Base-by-base conservation (phyloP, 2,888 invertebrate species). In the Temnothorax ravouxi region DNA sequence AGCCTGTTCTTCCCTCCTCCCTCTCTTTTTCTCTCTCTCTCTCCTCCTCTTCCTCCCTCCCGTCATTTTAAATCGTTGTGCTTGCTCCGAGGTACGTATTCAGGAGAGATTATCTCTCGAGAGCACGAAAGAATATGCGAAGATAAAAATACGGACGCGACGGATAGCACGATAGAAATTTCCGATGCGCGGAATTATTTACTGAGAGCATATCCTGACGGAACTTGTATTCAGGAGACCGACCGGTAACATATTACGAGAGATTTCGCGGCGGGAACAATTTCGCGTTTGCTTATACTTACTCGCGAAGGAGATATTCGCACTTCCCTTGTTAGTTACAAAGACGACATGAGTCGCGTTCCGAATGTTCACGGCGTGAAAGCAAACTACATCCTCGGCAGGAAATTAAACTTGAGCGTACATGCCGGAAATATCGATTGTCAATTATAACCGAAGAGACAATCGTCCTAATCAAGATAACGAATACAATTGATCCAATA, bases 51-150 rank as follows among this genome's bases (percentile, higher is more conserved):
- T 34, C 44, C 21, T 71, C 66, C 56, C 67, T 38, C 67, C 66
- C 72, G 50, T 77, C 72, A 61, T 74, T 88, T 89, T 75, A 89
- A 89, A 89, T 86, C 83, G 74, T 80, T 84, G 80, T 83, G 59
- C 74, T 64, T 66, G 61, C 79, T 74, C 34, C 61, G 34, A 76
- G 44, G 47, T 47, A 44, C 52, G 44, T 75, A 72, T 67, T 77
- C 76, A 61, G 52, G 47, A 59, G n/a, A 72, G 84, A 89, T 88
- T 88, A 88, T 64, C 21, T 72, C 25, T 72, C 72, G 72, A 80
- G 72, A 71, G 59, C 59, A 59, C 72, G 59, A 38, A 80, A 59
- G 72, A 79, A 79, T 71, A 71, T 71, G 71, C 79, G 71, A 72
- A 71, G 71, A 80, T 80, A 80, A 80, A 80, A 80, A 80, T 80